Evolutionary conservation across 2,797 vertebrate species (phyloP).

Genomic region (Melanotaenia trifasciata): DNA sequence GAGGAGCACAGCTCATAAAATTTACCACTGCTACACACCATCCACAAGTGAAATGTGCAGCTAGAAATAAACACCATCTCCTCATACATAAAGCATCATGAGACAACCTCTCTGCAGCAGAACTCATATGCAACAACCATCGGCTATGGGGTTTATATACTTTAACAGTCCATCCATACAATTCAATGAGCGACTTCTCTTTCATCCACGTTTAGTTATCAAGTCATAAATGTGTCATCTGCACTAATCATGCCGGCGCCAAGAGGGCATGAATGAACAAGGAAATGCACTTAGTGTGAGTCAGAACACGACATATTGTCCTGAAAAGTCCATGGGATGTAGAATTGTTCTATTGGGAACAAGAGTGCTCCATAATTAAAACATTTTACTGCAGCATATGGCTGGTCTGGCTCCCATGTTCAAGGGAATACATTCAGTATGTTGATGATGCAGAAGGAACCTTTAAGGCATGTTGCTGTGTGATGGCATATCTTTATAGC

Average conservation of each 20-base stretch:
- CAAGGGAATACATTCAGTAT: background rate
- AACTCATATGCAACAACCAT: conserved; percentile 9
- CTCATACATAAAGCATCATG: background rate
- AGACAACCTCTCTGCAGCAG: background rate
- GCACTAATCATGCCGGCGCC: conserved; percentile 29
- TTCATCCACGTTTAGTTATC: conserved; percentile 22
- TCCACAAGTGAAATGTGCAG: too few relatives aligned
- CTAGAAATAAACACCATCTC: background rate
- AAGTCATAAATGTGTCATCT: conserved; percentile 24
- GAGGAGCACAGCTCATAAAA: background rate
- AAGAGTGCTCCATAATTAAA: conserved; percentile 30
- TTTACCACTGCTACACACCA: background rate
- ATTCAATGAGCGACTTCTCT: conserved; percentile 42
- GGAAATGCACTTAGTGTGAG: conserved; percentile 38
- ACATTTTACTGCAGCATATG: background rate
- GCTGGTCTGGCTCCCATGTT: background rate
- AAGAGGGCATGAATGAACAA: conserved; percentile 28
- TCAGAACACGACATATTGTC: conserved; percentile 7
- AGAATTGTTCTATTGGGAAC: background rate
- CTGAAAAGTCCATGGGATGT: background rate
- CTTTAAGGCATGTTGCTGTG: background rate
- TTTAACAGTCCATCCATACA: conserved; percentile 32
- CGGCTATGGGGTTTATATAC: conserved; percentile 22
- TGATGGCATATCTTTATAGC: background rate
- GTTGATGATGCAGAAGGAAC: background rate